Evolutionary conservation across 2,113 vertebrate genomes (phyloP).

Genomic region (Gasterosteus aculeatus): DNA sequence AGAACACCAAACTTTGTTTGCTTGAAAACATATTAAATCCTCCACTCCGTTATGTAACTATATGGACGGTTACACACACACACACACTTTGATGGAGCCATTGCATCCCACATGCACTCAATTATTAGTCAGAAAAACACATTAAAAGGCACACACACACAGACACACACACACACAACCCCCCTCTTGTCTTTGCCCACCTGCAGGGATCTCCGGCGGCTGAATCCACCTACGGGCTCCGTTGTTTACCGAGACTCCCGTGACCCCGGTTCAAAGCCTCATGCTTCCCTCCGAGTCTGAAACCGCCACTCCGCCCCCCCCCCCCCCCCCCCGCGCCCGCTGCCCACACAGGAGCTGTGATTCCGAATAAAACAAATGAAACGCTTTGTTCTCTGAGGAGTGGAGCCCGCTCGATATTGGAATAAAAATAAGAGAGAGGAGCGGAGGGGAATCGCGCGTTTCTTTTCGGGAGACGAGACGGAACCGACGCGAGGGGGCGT

Average conservation of each 20-base stretch:
- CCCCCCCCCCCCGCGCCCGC: slow-evolving; percentile 10
- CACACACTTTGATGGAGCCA: background rate
- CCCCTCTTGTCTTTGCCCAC: background rate
- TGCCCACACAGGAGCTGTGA: slow-evolving; percentile 56
- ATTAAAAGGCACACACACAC: background rate
- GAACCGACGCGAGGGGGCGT: background rate
- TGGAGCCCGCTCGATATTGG: slow-evolving; percentile 11
- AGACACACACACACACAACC: background rate
- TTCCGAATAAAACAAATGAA: slow-evolving; percentile 53
- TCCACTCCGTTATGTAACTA: background rate
- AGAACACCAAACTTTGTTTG: background rate
- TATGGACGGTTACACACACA: background rate
- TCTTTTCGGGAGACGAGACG: slow-evolving; percentile 10
- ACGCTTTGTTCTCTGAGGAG: slow-evolving; percentile 40
- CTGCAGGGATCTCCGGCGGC: background rate
- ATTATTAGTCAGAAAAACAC: background rate
- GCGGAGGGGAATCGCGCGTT: background rate
- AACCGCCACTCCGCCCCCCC: slow-evolving; percentile 27
- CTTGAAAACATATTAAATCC: background rate
- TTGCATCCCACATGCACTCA: background rate
- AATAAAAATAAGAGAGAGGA: background rate
- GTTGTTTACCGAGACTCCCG: slow-evolving; percentile 41
- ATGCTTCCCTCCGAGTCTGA: slow-evolving; percentile 21
- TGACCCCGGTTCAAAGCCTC: slow-evolving; percentile 26
- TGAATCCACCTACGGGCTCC: slow-evolving; percentile 21